Conservation (phyloP, 2,113 vertebrate genomes). For the Acrocephalus kingi region DNA sequence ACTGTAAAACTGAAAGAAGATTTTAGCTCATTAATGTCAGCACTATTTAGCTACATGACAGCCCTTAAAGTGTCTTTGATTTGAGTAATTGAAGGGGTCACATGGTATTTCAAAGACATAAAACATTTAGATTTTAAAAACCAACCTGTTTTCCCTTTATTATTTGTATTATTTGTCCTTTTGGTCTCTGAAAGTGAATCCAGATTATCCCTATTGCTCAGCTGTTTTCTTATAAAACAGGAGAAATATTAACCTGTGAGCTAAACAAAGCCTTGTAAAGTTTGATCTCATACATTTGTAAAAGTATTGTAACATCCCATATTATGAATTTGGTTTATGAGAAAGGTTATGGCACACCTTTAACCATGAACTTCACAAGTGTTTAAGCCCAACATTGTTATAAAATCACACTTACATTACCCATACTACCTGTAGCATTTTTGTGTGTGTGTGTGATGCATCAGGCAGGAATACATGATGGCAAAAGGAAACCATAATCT, state of each 20-base stretch:
- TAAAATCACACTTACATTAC: not conserved
- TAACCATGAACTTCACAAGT: not conserved
- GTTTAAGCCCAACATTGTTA: not conserved
- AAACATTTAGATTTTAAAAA: constrained; percentile 23
- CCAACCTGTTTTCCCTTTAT: constrained; percentile 17
- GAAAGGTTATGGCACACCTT: not conserved
- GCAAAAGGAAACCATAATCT: not conserved
- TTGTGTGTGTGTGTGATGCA: not conserved
- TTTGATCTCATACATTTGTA: not conserved
- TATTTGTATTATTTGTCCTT: constrained; percentile 8
- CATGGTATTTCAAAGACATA: constrained; percentile 11
- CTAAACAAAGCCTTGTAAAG: not conserved
- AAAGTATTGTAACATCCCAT: not conserved
- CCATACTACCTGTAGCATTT: not conserved
- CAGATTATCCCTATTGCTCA: not conserved
- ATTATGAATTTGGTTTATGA: not conserved
- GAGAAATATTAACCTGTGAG: not conserved
- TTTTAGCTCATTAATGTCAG: constrained; percentile 30
- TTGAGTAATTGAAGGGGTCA: constrained; percentile 9
- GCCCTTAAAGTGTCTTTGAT: not conserved
- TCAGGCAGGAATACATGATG: not conserved
- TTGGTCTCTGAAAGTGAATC: not conserved
- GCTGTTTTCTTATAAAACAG: not conserved
- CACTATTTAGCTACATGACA: constrained; percentile 6
- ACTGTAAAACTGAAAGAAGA: constrained; percentile 49